Conservation (phyloP, 2,797 vertebrate species). For the Pantherophis alleghaniensis region DNA sequence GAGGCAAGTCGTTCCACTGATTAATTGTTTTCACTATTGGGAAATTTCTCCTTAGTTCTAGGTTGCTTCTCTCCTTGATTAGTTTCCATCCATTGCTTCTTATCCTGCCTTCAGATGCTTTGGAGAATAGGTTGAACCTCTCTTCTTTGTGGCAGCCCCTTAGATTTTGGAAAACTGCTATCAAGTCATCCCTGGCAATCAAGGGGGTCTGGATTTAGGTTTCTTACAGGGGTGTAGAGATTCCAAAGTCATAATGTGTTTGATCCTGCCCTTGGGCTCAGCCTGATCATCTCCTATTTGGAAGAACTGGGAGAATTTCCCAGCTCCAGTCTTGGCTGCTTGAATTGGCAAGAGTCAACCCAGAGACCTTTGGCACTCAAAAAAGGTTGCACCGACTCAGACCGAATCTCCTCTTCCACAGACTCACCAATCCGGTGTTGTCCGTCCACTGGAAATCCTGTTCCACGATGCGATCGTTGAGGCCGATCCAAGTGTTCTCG, state of each 20-base stretch:
- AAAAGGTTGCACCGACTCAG: no score
- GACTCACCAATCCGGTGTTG: constrained; percentile 82
- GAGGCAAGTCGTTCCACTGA: background rate
- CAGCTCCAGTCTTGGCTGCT: background rate
- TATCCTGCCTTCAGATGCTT: background rate
- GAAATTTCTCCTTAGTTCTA: background rate
- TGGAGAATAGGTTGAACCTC: background rate
- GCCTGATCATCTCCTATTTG: background rate
- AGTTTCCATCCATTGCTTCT: background rate
- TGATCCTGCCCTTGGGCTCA: background rate
- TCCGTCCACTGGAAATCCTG: constrained; percentile 98
- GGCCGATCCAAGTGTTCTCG: constrained; percentile 95
- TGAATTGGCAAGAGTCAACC: background rate
- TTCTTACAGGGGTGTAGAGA: background rate
- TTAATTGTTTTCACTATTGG: background rate
- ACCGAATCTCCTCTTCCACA: background rate
- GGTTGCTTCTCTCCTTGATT: background rate
- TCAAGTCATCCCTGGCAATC: background rate
- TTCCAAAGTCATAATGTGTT: background rate
- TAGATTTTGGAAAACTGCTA: background rate
- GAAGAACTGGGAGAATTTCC: background rate
- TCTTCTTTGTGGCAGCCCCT: background rate
- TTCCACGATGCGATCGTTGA: constrained; percentile 94
- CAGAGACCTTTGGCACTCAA: background rate
- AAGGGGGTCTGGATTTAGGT: background rate